Conservation (phyloP, 2,113 vertebrate species). For the Calyptomena viridis region DNA sequence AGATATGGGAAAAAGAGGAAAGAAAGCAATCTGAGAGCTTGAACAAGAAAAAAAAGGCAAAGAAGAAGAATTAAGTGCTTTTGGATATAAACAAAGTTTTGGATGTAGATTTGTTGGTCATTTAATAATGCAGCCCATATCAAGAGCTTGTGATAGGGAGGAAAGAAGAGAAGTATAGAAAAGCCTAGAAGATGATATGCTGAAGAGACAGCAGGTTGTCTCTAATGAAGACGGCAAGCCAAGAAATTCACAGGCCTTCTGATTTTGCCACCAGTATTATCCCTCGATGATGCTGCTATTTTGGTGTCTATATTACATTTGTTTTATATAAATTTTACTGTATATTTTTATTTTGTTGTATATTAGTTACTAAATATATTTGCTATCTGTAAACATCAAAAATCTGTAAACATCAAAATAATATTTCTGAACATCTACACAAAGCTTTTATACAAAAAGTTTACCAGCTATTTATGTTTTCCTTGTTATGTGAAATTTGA, state of each 20-base stretch:
- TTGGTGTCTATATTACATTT: background rate
- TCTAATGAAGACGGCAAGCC: background rate
- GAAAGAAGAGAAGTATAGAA: background rate
- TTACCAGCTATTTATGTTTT: background rate
- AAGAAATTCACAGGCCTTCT: background rate
- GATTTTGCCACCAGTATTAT: background rate
- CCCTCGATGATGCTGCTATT: background rate
- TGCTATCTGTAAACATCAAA: background rate
- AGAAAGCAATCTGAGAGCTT: background rate
- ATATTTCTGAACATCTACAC: background rate
- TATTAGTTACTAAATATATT: background rate
- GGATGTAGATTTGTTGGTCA: background rate
- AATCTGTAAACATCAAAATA: background rate
- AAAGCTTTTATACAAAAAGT: background rate
- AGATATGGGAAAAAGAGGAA: background rate
- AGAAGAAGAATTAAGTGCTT: background rate
- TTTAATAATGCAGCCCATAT: rapidly evolving
- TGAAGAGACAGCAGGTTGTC: background rate
- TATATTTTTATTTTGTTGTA: background rate
- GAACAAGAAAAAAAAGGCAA: background rate
- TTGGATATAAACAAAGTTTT: background rate
- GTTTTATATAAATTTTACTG: background rate
- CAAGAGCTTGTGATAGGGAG: background rate
- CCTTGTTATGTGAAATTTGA: background rate
- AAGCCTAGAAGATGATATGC: background rate